Evolutionary conservation across 2,113 vertebrate genomes (phyloP), one percentile per base, ranked within the genome.

Genomic region (Dryoscopus gambensis): DNA sequence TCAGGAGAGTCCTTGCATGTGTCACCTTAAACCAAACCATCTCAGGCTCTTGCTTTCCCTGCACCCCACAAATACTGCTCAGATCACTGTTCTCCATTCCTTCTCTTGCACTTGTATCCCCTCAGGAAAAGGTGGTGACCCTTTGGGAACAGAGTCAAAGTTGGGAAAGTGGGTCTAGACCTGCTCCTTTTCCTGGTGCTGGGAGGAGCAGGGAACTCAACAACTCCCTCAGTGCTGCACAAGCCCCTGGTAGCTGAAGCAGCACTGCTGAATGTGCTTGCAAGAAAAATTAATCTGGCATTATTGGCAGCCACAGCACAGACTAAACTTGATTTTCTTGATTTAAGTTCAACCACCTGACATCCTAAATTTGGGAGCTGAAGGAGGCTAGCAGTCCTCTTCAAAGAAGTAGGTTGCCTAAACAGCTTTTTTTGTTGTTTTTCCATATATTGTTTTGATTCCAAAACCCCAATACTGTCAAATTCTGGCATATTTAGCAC

Each of bases 1-100:
- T 8, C 2, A 1, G 13, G 28, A 31, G 21, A 22, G 15, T 13
- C 30, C 49, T 57, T 42, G 33, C 5, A 1, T 1, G 2, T 4
- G 15, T 24, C 46, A 11, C 60, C n/a, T 50, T n/a, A 30, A 30
- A 40, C 16, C 55, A 33, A 47, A 24, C 9, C 30, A 7, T 40
- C 1, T 3, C 3, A 30, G 42, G 40, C 12, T 10, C 33, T 23
- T 10, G 4, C 3, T 79, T 56, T 56, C 25, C 14, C 50, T 40
- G 13, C 42, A 31, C 22, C 37, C 31, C 44, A 24, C 2, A 0
- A 13, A 30, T n/a, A 22, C 24, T 31, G 42, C 60, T 42, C 3
- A 0, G 35, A 57, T 76, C 9, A 35, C 56, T 5, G 1, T 15
- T 55, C 23, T 57, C 28, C 6, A 0, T 57, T 60, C 64, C 15